A percentile compares a stretch with the other conserved stretches of the same genome.
Conservation (phyloP, 2,888 invertebrate species). For the Pammene aurita region DNA sequence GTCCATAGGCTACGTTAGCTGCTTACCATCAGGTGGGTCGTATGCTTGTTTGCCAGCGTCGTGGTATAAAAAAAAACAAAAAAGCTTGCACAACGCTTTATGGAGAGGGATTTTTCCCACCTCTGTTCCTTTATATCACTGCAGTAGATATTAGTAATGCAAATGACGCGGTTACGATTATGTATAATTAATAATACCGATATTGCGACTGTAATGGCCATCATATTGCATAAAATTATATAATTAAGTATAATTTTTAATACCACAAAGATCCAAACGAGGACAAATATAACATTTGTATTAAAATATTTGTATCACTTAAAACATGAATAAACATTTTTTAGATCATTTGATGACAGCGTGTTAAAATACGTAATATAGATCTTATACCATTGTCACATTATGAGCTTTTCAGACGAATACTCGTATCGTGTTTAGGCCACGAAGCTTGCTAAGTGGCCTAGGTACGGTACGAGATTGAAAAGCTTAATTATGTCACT, state of each 20-base stretch:
- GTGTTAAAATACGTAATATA: slow-evolving; percentile 8
- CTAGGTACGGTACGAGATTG: too few species aligned
- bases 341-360: slow-evolving; percentile 2
- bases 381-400: neutral
- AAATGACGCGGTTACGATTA: slow-evolving; percentile 13
- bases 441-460: too few species aligned
- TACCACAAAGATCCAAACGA: slow-evolving; percentile 25
- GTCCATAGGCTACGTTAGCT: too few species aligned
- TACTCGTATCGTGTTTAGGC: too few species aligned
- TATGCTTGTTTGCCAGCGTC: too few species aligned
- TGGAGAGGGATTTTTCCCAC: too few species aligned
- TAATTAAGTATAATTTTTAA: slow-evolving; percentile 23
- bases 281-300: slow-evolving; percentile 35
- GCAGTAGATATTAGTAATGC: slow-evolving; percentile 4
- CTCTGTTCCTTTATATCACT: neutral
- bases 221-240: slow-evolving; percentile 22
- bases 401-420: too few species aligned
- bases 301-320: slow-evolving; percentile 33
- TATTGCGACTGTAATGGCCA: slow-evolving; percentile 10
- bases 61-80: too few species aligned
- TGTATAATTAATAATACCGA: slow-evolving; percentile 16
- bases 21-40: too few species aligned
- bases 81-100: too few species aligned
- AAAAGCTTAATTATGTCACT: too few species aligned
- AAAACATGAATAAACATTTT: slow-evolving; percentile 24